Evolutionary conservation across 2,113 vertebrate species (phyloP), one percentile per base, ranked within the genome.

Genomic region (Zosterops pallidus): DNA sequence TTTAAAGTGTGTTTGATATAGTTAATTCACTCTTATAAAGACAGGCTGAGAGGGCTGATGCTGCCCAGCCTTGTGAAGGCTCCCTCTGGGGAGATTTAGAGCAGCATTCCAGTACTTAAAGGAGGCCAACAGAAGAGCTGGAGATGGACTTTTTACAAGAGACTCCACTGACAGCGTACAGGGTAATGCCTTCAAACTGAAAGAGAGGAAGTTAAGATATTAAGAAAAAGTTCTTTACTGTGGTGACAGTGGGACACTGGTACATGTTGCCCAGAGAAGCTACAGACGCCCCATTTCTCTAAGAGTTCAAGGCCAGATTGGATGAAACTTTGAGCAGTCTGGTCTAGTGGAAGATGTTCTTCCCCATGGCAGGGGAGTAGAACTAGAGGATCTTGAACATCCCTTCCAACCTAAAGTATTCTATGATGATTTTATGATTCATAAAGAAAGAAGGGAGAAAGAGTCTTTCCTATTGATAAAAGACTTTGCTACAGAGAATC

Each of bases 381-480:
- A 89, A 62, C 21, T 47, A 55, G 63, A 56, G 11, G 18, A 49
- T 56, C 22, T 49, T 77, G 70, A 47, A 24, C 4, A 77, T 33
- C 5, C 4, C 8, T 56, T 77, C 25, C 14, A 33, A 50, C 5
- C 4, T 18, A 28, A 63, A 42, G 22, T 42, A 19, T 35, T 69
- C 25, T 20, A 1, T 70, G 56, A 49, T 49, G 31, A 77, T 49
- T 83, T 70, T 50, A 49, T 56, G 33, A 47, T 22, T 95, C 65
- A 84, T 89, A 49, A 86, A 41, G 74, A 94, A 92, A 92, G 33
- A 94, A 80, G 57, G 18, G 39, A 95, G 83, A 91, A 68, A 12
- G n/a, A 82, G 29, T 59, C 7, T 64, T 93, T 72, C 46, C 14
- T 71, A 13, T 56, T 47, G 46, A 70, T 74, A 93, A 86, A 93